Base-by-base conservation (phyloP, 2,888 invertebrate species). In the Entomobrya proxima region DNA sequence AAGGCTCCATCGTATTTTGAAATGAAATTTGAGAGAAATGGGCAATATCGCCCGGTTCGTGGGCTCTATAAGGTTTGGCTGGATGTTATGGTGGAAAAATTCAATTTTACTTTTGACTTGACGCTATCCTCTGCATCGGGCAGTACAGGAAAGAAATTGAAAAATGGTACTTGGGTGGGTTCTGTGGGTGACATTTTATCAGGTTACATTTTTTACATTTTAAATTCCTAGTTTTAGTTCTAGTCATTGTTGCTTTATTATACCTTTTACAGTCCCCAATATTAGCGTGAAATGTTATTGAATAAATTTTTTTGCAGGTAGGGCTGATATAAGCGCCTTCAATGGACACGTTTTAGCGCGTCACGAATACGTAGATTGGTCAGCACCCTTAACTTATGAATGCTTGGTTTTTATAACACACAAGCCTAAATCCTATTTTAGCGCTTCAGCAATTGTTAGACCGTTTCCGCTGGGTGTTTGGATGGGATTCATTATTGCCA, bases 111-210 rank as follows among this genome's bases (percentile, higher is more conserved):
- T 0, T 47, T 64, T 32, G 61, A 85, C 13, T 15, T 85, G 3
- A 35, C 37, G 18, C 21, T 44, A 1, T 55, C 76, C 13, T 81
- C 58, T 3, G 67, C 69, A 24, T 76, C 47, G 2, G 76, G 80
- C 18, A 47, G 77, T 4, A 81, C 86, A 13, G 86, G 86, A 18
- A 80, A 81, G 21, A 52, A 35, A 9, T 47, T 86, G 21, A 24
- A 55, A 13, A 82, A 86, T 27, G 86, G 86, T 0, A 50, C 77
- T 3, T 86, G 86, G 86, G 44, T 69, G 2, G 85, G 85, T 1
- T 50, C 78, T 13, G 78, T 85, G 6, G 78, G 61, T 7, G 84
- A 84, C 24, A 47, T 84, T 15, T n/a, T n/a, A n/a, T n/a, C n/a
- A n/a, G n/a, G n/a, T n/a, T n/a, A n/a, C n/a, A n/a, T n/a, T n/a